These are phyloP conservation scores for Myrmecobius fasciatus DNA, from an alignment of 2,113 vertebrate genomes.

Conservation along the genomic window DNA sequence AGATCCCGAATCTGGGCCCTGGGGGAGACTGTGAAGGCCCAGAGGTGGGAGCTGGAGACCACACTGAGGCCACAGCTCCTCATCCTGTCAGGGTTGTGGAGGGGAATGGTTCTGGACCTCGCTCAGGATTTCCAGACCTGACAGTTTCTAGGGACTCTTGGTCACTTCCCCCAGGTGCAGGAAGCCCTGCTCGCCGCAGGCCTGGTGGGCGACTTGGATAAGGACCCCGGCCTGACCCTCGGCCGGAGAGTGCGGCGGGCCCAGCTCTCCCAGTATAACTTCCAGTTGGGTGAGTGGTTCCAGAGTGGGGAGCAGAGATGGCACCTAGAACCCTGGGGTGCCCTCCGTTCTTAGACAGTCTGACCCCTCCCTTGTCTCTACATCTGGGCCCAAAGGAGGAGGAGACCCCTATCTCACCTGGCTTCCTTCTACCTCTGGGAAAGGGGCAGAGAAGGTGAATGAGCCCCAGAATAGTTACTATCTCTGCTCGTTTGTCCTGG, in stretches of 20 bases:
- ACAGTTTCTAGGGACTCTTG: accelerated
- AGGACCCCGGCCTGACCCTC: slow-evolving; percentile 86
- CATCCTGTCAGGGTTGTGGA: background rate
- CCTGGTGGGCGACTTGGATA: slow-evolving; percentile 86
- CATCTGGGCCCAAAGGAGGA: background rate
- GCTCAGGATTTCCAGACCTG: background rate
- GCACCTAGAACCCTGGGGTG: background rate
- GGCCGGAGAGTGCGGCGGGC: slow-evolving; percentile 91
- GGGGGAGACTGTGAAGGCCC: background rate
- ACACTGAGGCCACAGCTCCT: background rate
- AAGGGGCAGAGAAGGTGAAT: slow-evolving; percentile 42
- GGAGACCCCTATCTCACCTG: background rate
- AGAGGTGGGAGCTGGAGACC: background rate
- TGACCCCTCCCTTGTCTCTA: background rate
- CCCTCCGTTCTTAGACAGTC: background rate
- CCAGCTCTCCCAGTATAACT: slow-evolving; percentile 93
- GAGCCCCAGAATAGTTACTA: slow-evolving; percentile 16
- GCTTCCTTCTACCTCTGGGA: background rate
- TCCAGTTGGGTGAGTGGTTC: slow-evolving; percentile 89
- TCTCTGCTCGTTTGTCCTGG: slow-evolving; percentile 64
- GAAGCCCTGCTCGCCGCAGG: slow-evolving; percentile 83
- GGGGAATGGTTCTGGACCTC: background rate
- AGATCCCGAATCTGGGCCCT: background rate
- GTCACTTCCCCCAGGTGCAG: slow-evolving; percentile 83
- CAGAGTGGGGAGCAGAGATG: background rate